Conservation (phyloP, 2,113 vertebrate species). For the Jaculus jaculus region DNA sequence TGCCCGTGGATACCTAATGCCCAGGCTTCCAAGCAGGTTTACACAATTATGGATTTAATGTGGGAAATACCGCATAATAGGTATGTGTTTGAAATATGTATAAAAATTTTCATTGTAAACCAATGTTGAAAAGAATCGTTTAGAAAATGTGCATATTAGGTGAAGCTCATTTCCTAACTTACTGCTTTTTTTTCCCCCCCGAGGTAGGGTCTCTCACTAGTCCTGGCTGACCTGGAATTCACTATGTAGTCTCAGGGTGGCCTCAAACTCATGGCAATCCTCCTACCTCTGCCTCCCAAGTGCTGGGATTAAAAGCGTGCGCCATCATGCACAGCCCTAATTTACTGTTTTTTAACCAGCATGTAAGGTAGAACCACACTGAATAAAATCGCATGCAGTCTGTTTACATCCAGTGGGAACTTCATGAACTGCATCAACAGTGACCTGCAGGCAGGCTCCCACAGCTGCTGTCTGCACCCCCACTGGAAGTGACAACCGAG, state of each 20-base stretch:
- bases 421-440: fast-evolving
- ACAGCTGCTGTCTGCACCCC: neutral
- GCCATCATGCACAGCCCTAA: too few species aligned
- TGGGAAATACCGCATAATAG: neutral
- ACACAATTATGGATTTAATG: neutral
- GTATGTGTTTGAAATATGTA: neutral
- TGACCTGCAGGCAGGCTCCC: neutral
- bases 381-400: neutral
- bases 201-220: too few species aligned
- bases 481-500: neutral
- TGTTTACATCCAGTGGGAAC: neutral
- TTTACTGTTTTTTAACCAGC: neutral
- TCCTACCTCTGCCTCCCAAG: too few species aligned
- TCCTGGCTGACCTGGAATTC: too few species aligned
- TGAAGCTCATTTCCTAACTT: neutral
- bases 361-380: neutral
- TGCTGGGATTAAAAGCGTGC: too few species aligned
- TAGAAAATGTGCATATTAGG: neutral
- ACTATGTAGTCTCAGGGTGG: too few species aligned
- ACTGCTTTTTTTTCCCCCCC: neutral
- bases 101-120: neutral
- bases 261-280: too few species aligned
- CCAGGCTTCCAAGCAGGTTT: neutral
- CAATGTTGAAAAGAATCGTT: neutral
- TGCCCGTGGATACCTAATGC: neutral